These are phyloP conservation scores for Scomber colias DNA, from an alignment of 2,113 vertebrate species.

Conservation along the genomic window DNA sequence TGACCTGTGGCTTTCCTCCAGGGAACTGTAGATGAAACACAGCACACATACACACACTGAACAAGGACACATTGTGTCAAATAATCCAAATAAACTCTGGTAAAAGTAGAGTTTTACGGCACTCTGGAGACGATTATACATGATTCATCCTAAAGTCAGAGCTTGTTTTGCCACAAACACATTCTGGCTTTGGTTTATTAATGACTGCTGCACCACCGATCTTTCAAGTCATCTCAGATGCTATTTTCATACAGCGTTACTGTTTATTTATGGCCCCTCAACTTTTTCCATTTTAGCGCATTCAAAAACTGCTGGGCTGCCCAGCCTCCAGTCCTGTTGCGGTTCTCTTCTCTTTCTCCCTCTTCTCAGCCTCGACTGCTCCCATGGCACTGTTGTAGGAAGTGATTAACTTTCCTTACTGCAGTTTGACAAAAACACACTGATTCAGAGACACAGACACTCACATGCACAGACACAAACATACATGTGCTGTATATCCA, in stretches of 20 bases:
- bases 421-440: slow-evolving; percentile 48
- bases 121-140: slow-evolving; percentile 56
- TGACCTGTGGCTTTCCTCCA: slow-evolving; percentile 42
- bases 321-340: slow-evolving; percentile 18
- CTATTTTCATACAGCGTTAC: slow-evolving; percentile 58
- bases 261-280: slow-evolving; percentile 64
- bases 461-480: slow-evolving; percentile 34
- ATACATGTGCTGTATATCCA: slow-evolving; percentile 18
- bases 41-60: slow-evolving; percentile 21
- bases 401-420: slow-evolving; percentile 65
- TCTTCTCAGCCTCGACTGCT: slow-evolving; percentile 27
- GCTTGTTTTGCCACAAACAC: slow-evolving; percentile 53
- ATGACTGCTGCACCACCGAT: slow-evolving; percentile 64
- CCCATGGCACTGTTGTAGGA: slow-evolving; percentile 58
- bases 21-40: slow-evolving; percentile 41
- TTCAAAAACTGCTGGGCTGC: slow-evolving; percentile 41
- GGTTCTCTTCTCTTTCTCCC: slow-evolving; percentile 32
- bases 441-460: slow-evolving; percentile 51
- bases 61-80: slow-evolving; percentile 56
- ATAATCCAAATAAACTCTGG: slow-evolving; percentile 56
- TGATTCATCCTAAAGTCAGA: slow-evolving; percentile 65
- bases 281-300: slow-evolving; percentile 23
- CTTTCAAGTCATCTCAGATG: slow-evolving; percentile 69
- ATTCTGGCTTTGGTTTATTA: slow-evolving; percentile 74
- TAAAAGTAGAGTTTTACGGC: slow-evolving; percentile 60